These are phyloP conservation scores for Desmophyllum pertusum DNA, from an alignment of 92 coral and sea anemone genomes.

Conservation along the genomic window DNA sequence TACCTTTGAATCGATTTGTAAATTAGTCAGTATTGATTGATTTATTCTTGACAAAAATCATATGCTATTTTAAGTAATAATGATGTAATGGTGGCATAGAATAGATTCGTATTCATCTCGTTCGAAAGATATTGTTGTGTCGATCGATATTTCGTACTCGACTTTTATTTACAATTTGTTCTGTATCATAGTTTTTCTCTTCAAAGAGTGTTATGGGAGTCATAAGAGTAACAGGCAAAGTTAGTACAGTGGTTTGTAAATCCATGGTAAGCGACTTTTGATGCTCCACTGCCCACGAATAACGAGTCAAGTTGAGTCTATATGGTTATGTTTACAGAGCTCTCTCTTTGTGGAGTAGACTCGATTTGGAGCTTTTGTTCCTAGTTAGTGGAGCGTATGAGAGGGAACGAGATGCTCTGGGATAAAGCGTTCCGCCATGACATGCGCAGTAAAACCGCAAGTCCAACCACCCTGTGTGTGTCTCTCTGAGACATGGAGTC, in stretches of 20 bases:
- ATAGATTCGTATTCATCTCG: neutral
- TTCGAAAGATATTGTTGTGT: neutral
- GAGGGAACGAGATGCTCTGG: no score
- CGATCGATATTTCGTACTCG: neutral
- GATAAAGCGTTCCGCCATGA: no score
- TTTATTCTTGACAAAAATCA: neutral
- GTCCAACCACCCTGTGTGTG: no score
- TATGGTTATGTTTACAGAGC: neutral
- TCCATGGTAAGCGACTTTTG: neutral
- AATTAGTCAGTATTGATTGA: neutral
- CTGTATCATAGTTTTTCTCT: neutral
- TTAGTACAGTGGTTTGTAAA: neutral
- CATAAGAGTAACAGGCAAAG: neutral
- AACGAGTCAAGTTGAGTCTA: neutral
- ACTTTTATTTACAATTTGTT: neutral
- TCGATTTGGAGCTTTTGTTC: neutral
- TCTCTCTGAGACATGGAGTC: no score
- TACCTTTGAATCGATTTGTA: neutral
- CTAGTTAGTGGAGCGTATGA: neutral
- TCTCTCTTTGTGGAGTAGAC: neutral
- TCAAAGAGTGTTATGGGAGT: neutral
- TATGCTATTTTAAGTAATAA: neutral
- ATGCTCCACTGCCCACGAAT: neutral
- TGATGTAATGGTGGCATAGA: neutral
- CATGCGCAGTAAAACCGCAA: no score